Evolutionary conservation across 30 jellyfish, hydroid and myxozoan genomes (phyloP).

Genomic region (Turritopsis dohrnii): DNA sequence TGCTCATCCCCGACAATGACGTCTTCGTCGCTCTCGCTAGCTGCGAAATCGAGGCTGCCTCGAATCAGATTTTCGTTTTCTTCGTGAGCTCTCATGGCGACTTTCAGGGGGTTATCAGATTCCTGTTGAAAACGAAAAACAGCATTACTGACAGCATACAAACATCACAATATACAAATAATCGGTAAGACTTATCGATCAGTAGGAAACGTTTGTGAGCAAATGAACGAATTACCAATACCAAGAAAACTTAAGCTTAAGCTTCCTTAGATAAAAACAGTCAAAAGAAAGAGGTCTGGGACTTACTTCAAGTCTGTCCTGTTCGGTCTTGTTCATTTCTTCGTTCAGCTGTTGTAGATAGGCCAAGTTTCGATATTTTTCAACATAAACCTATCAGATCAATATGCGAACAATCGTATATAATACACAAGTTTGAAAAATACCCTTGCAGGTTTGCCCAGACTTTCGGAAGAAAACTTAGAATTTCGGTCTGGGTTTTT

Average conservation of each 20-base stretch:
- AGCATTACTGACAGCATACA: not conserved
- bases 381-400: constrained; percentile 62
- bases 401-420: not conserved
- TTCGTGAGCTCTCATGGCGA: constrained; percentile 27
- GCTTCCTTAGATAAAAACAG: too few species aligned
- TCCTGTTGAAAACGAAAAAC: constrained; percentile 13
- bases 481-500: too few species aligned
- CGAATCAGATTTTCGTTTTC: constrained; percentile 35
- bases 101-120: constrained; percentile 41
- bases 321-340: constrained; percentile 73
- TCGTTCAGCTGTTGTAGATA: constrained; percentile 83
- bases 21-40: constrained; percentile 43
- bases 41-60: constrained; percentile 33
- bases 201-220: too few species aligned
- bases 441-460: not conserved
- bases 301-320: constrained; percentile 66
- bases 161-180: not conserved
- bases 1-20: constrained; percentile 12
- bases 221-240: too few species aligned
- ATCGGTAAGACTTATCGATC: too few species aligned
- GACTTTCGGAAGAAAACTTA: not conserved
- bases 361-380: constrained; percentile 75
- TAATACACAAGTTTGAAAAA: not conserved
- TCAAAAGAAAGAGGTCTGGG: not conserved
- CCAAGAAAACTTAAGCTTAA: too few species aligned